Percentiles rank a stretch among this genome's conserved stretches.
Conservation (phyloP, 2,888 invertebrate species). For the Dryocosmus kuriphilus region DNA sequence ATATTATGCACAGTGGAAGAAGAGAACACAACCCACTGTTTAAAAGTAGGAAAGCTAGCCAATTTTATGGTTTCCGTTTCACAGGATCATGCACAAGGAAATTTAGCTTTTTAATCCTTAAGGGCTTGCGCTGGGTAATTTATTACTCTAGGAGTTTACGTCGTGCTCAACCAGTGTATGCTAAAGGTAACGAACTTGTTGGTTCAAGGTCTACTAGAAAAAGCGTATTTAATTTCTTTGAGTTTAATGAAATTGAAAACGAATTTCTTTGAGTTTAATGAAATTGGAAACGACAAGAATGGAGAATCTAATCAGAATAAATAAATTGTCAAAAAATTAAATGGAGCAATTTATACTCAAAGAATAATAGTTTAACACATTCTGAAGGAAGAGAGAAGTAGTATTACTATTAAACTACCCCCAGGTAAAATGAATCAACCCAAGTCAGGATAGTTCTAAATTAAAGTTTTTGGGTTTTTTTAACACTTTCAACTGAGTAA, state of each 20-base stretch:
- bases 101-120: conserved; percentile 38
- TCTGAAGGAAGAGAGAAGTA: no score
- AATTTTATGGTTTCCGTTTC: conserved; percentile 26
- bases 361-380: no score
- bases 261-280: conserved; percentile 2
- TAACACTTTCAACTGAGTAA: no score
- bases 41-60: conserved; percentile 15
- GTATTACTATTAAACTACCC: no score
- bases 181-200: conserved; percentile 29
- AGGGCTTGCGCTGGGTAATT: conserved; percentile 12
- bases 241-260: not conserved
- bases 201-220: conserved; percentile 2
- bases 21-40: not conserved
- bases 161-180: conserved; percentile 13
- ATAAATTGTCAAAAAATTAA: not conserved
- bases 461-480: no score
- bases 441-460: no score
- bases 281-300: not conserved
- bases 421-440: no score
- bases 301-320: not conserved
- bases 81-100: conserved; percentile 32
- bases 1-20: not conserved
- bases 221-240: conserved; percentile 15
- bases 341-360: not conserved
- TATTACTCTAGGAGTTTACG: conserved; percentile 20